Evolutionary conservation across 2,888 invertebrate species (phyloP), one percentile per base, ranked within the genome.

Genomic region (Phaonia tiefii): DNA sequence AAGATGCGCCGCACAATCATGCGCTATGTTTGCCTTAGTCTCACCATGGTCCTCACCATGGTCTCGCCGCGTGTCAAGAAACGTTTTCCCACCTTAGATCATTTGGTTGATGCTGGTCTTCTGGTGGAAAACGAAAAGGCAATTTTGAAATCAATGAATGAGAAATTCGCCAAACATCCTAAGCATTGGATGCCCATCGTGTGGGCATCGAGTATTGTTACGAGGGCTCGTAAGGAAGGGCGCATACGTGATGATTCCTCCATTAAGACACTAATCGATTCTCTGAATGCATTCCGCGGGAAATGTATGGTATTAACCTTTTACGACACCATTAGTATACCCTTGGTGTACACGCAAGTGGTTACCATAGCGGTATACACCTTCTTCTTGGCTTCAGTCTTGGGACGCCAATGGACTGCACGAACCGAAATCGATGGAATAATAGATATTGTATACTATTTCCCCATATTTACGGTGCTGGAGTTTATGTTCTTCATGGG

Each of bases 121-220:
- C 89, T 97, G 77, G 92, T 95, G 71, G 95, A 95, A 74, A 97
- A 95, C 87, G 97, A 97, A 89, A 94, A 94, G 86, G 91, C 90
- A 10, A 96, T 97, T 77, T 93, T 97, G 77, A 93, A 94, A 58
- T 93, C 94, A 85, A 91, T 97, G 84, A 95, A 96, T 88, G 90
- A 92, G 46, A 96, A 96, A 87, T 96, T 96, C 88, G 60, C 74
- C 13, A 94, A 95, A 83, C 95, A 96, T 78, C 94, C 96, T 13
- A 97, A 97, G 87, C 96, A 97, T 89, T 97, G 97, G 96, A 88
- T 97, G 88, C 97, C 97, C 8, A 95, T 97, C 84, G 96, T 97
- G 13, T 97, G 97, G 97, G 96, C 97, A 0, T 94, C 96, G 0
- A 95, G 96, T 88, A 96, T 97, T 85, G 95, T 97, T 75, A 96